These are phyloP conservation scores for Thera obeliscata DNA, from an alignment of 2,888 invertebrate genomes.

Conservation along the genomic window DNA sequence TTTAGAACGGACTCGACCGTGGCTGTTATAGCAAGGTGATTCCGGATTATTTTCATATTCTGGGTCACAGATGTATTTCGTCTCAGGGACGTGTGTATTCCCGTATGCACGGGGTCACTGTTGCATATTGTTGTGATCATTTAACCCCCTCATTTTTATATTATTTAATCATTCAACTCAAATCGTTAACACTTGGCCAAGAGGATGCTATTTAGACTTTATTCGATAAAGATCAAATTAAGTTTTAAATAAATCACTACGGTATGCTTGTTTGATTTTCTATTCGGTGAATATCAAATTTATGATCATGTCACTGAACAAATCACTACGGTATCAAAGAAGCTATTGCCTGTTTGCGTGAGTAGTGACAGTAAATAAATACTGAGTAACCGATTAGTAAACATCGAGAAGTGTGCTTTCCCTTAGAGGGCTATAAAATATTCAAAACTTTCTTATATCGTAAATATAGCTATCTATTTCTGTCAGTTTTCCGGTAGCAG, in stretches of 20 bases:
- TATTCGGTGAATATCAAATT: background rate
- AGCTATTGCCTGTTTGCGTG: background rate
- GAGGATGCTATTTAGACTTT: no score
- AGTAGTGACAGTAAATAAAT: background rate
- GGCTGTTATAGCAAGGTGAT: conserved; percentile 74
- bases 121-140: conserved; percentile 52
- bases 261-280: no score
- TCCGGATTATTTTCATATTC: conserved; percentile 80
- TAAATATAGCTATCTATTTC: conserved; percentile 26
- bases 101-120: conserved; percentile 54
- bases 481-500: conserved; percentile 23
- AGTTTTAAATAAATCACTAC: no score
- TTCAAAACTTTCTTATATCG: conserved; percentile 40
- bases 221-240: no score
- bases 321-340: background rate
- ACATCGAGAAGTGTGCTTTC: conserved; percentile 32
- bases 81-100: conserved; percentile 74
- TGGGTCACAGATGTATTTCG: conserved; percentile 75
- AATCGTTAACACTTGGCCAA: no score
- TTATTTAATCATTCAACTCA: background rate
- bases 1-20: conserved; percentile 73
- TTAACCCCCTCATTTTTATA: background rate
- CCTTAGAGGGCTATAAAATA: conserved; percentile 38
- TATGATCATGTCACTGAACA: background rate
- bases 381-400: conserved; percentile 17